Percentiles rank a stretch among this genome's conserved stretches.
Evolutionary conservation across 2,888 invertebrate species (phyloP).

Genomic region (Nebria salina): DNA sequence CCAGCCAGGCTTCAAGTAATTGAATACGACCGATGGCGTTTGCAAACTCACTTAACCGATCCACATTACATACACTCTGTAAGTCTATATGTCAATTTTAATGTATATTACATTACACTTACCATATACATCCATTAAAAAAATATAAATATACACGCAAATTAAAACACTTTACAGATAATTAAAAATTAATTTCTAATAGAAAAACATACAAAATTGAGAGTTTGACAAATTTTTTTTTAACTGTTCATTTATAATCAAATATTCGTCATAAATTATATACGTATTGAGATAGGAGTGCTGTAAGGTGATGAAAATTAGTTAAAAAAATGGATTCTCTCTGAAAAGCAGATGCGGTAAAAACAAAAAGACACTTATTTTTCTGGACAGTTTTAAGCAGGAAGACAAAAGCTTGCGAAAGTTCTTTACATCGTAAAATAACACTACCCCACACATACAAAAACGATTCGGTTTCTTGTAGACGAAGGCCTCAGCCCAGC

Average conservation of each 20-base stretch:
- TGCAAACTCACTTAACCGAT: background rate
- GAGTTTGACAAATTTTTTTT: too few relatives aligned
- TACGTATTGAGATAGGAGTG: too few relatives aligned
- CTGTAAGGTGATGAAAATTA: background rate
- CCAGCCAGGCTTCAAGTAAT: background rate
- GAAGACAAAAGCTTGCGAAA: background rate
- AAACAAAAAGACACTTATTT: background rate
- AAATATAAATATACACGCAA: background rate
- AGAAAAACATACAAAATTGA: too few relatives aligned
- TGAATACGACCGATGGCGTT: conserved; percentile 1
- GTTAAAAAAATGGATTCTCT: background rate
- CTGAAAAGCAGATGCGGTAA: background rate
- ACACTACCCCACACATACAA: background rate
- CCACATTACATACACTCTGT: background rate
- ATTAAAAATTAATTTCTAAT: background rate
- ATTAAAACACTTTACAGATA: background rate
- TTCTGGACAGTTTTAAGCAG: background rate
- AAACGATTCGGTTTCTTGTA: conserved; percentile 1
- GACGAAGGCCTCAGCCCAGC: background rate
- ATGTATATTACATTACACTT: background rate
- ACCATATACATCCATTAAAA: background rate
- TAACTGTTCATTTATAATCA: too few relatives aligned
- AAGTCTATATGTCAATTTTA: background rate
- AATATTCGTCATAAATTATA: too few relatives aligned
- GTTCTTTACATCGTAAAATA: background rate